Conservation (phyloP, 2,113 vertebrate species). For the Tamias sibiricus region DNA sequence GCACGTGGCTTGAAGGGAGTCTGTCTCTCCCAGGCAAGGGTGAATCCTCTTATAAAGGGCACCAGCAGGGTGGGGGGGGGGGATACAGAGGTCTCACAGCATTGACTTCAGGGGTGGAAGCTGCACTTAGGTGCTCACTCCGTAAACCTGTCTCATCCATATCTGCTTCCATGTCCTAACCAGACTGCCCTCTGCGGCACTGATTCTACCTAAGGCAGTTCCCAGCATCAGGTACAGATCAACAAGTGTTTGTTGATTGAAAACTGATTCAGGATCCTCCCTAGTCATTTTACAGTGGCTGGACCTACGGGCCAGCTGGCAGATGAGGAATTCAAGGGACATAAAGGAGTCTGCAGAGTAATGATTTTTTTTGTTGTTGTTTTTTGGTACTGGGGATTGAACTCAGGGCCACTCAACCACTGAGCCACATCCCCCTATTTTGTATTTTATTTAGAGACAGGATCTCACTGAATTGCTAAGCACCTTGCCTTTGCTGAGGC, state of each 20-base stretch:
- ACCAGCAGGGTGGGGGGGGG: not conserved
- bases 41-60: not conserved
- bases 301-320: rapidly evolving
- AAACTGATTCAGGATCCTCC: not conserved
- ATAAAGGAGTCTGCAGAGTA: no score
- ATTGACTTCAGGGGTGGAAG: not conserved
- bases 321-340: not conserved
- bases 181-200: not conserved
- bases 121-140: not conserved
- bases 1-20: not conserved
- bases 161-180: not conserved
- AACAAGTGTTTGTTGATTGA: not conserved
- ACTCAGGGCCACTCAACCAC: no score
- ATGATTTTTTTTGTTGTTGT: no score
- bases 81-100: not conserved
- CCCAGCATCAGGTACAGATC: not conserved
- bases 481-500: no score
- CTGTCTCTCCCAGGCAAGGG: not conserved
- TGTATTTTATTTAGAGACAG: no score
- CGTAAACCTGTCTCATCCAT: not conserved
- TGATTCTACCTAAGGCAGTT: not conserved
- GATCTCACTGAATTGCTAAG: no score
- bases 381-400: no score
- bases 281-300: not conserved
- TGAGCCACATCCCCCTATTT: no score